Conservation (phyloP, 1,140 invertebrate species). For the Trichonephila clavata region DNA sequence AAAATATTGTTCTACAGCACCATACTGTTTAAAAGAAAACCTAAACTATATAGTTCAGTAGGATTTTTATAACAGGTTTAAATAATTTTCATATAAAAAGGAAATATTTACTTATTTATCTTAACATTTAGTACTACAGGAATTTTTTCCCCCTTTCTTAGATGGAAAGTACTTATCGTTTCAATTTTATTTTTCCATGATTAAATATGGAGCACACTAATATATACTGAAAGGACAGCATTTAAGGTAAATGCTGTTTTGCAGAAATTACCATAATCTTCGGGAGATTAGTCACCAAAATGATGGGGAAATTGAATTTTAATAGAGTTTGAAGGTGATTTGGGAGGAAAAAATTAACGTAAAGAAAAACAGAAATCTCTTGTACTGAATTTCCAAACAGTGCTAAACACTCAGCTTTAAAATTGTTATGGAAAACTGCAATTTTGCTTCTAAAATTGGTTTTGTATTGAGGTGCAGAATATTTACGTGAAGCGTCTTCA, state of each 20-base stretch:
- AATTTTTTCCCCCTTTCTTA: background rate
- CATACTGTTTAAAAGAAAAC: too few relatives aligned
- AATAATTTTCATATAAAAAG: too few relatives aligned
- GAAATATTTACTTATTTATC: too few relatives aligned
- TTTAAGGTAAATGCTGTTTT: background rate
- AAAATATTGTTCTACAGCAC: too few relatives aligned
- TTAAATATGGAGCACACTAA: background rate
- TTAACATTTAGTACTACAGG: too few relatives aligned
- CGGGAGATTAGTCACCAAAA: background rate
- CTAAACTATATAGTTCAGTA: too few relatives aligned
- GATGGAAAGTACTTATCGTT: background rate
- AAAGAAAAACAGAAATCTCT: background rate
- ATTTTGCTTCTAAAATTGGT: background rate
- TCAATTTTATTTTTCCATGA: background rate
- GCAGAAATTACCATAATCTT: conserved; percentile 19
- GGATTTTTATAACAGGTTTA: too few relatives aligned
- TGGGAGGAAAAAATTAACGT: background rate
- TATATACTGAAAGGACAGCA: conserved; percentile 17
- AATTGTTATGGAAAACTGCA: background rate
- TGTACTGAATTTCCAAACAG: background rate
- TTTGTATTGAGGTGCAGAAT: too few relatives aligned
- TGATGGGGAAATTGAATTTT: conserved; percentile 18
- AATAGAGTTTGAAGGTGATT: conserved; percentile 16
- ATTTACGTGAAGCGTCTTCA: too few relatives aligned
- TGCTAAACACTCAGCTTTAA: background rate